Evolutionary conservation across 2,888 invertebrate genomes (phyloP), one percentile per base, ranked within the genome.

Genomic region (Drosophila mimica): DNA sequence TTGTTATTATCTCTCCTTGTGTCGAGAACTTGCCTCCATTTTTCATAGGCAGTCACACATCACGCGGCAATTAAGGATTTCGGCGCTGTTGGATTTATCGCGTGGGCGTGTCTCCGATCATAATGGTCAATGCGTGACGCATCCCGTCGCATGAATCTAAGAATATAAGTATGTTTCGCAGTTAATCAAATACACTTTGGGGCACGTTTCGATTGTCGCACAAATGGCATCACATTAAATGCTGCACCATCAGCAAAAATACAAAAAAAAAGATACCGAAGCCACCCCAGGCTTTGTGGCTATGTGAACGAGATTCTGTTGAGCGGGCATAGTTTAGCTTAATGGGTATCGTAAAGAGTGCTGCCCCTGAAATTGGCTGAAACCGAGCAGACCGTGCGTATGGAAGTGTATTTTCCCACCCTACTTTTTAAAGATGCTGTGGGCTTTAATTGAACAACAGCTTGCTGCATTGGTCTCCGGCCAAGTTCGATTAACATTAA

Each of bases 261-360:
- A 46, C 4, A 11, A 43, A 11, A 43, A 5, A 40, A 43, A 13
- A 46, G 0, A 46, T 20, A 46, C 20, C 31, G 20, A 15, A 51
- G 30, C 31, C 67, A 63, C 69, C 63, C 64, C 48, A 28, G 38
- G 15, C 28, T 49, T n/a, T 54, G 58, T 46, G 48, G 30, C 28
- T 15, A 46, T 51, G 40, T 38, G 38, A 9, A 60, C 36, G n/a
- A 20, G 20, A 40, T 57, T 60, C 34, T n/a, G 43, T 38, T 43
- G 54, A 62, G 54, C 62, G 65, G 60, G 65, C 75, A 88, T 89
- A 85, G 89, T 90, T 85, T 90, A 90, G 90, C 90, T 85, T 88
- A 85, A 85, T 85, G 85, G 83, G 78, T 51, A 69, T 90, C 85
- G 89, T 88, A 90, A 85, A 85, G 28, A 64, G 62, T 43, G 56